Evolutionary conservation across 2,113 vertebrate species (phyloP).

Genomic region (Reinhardtius hippoglossoides): DNA sequence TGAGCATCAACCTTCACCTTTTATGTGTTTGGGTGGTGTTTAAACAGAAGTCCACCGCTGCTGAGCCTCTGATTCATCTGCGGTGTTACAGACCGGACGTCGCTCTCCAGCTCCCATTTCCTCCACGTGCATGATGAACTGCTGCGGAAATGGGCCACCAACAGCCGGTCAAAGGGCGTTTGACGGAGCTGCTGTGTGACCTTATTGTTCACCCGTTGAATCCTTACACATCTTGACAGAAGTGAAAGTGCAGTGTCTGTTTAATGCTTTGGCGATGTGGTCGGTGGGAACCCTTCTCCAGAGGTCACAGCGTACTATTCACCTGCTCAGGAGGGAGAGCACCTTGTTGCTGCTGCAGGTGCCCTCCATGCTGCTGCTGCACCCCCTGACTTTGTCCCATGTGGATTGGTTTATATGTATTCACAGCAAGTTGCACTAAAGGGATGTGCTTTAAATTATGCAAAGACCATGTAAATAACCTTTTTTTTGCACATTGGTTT

Average conservation of each 20-base stretch:
- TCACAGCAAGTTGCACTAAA: background rate
- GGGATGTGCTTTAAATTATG: background rate
- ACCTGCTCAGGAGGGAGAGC: slow-evolving; percentile 19
- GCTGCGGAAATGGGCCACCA: background rate
- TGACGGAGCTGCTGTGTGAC: slow-evolving; percentile 10
- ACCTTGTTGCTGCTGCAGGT: slow-evolving; percentile 11
- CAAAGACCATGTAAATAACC: background rate
- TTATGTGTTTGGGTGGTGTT: slow-evolving; percentile 12
- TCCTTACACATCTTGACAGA: slow-evolving; percentile 33
- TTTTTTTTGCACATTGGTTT: background rate
- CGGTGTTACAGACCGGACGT: background rate
- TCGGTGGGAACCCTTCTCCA: slow-evolving; percentile 24
- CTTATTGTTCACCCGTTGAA: slow-evolving; percentile 46
- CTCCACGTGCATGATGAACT: background rate
- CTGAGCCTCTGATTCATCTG: background rate
- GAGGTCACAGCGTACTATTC: slow-evolving; percentile 8
- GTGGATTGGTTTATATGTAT: background rate
- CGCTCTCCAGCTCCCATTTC: background rate
- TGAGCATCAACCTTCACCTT: slow-evolving; percentile 49
- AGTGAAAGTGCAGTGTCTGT: slow-evolving; percentile 42
- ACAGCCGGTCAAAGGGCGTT: slow-evolving; percentile 30
- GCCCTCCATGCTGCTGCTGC: background rate
- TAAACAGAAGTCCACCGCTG: slow-evolving; percentile 11
- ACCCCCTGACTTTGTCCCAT: background rate
- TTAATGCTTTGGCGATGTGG: slow-evolving; percentile 41